Evolutionary conservation across 2,888 invertebrate species (phyloP).

Genomic region (Lapara coniferarum): DNA sequence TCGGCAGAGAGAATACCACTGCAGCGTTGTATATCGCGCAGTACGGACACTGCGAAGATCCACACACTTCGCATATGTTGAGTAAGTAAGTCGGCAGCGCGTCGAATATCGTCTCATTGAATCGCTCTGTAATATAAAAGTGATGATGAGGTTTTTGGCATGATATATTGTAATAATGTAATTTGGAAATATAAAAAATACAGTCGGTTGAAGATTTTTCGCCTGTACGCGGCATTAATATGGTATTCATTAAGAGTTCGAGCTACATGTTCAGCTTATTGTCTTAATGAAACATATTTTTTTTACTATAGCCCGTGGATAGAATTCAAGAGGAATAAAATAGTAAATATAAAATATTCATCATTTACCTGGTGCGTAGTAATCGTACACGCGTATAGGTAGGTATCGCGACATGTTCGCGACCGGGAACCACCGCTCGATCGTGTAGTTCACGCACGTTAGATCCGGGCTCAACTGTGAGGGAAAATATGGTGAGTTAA

Average conservation of each 20-base stretch:
- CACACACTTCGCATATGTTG: conserved; percentile 97
- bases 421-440: conserved; percentile 97
- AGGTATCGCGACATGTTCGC: conserved; percentile 98
- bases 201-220: no score
- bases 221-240: no score
- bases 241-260: no score
- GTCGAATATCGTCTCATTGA: conserved; percentile 96
- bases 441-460: conserved; percentile 95
- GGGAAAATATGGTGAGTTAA: no score
- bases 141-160: no score
- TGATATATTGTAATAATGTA: no score
- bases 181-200: no score
- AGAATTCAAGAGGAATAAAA: no score
- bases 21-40: conserved; percentile 93
- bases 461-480: conserved; percentile 90
- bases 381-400: conserved; percentile 95
- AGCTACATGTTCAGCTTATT: no score
- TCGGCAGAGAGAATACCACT: conserved; percentile 49
- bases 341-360: neutral
- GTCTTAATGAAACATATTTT: no score
- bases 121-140: conserved; percentile 87
- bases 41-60: conserved; percentile 96
- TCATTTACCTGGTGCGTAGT: conserved; percentile 94
- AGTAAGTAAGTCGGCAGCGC: conserved; percentile 92
- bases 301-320: no score